phyloP scores from a whole-genome alignment of 2,888 invertebrate species.

The Dione vanillae region DNA sequence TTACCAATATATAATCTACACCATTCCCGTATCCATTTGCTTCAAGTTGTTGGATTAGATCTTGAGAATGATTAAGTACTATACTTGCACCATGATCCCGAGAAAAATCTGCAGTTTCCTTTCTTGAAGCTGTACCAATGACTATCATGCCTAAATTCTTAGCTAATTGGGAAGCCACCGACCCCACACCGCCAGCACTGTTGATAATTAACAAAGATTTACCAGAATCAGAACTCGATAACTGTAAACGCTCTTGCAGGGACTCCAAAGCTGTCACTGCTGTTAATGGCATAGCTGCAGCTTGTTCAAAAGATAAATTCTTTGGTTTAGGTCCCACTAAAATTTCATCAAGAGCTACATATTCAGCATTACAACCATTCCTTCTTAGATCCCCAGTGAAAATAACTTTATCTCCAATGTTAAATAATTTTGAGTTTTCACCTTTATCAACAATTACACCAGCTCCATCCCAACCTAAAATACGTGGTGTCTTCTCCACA shows the following conservation, averaged over 20 bases:
- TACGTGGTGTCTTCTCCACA: slow-evolving; percentile 62
- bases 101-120: slow-evolving; percentile 64
- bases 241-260: slow-evolving; percentile 64
- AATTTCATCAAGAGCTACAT: slow-evolving; percentile 66
- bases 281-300: slow-evolving; percentile 75
- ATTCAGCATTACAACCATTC: slow-evolving; percentile 73
- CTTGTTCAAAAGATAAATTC: slow-evolving; percentile 69
- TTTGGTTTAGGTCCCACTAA: slow-evolving; percentile 69
- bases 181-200: slow-evolving; percentile 76
- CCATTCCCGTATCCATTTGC: slow-evolving; percentile 63
- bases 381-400: slow-evolving; percentile 67
- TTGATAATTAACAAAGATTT: slow-evolving; percentile 72
- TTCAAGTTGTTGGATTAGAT: slow-evolving; percentile 65
- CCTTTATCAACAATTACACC: slow-evolving; percentile 70
- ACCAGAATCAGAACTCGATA: slow-evolving; percentile 71
- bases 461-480: slow-evolving; percentile 75
- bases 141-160: slow-evolving; percentile 69
- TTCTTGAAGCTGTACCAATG: slow-evolving; percentile 73
- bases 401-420: slow-evolving; percentile 73
- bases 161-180: slow-evolving; percentile 70
- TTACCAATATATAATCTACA: slow-evolving; percentile 72
- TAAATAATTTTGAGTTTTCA: slow-evolving; percentile 56
- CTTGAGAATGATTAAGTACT: slow-evolving; percentile 68
- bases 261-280: slow-evolving; percentile 71
- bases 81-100: slow-evolving; percentile 63